A percentile compares a stretch with the other conserved stretches of the same genome.
Conservation (phyloP, 2,888 invertebrate species). For the Ecliptopera silaceata region DNA sequence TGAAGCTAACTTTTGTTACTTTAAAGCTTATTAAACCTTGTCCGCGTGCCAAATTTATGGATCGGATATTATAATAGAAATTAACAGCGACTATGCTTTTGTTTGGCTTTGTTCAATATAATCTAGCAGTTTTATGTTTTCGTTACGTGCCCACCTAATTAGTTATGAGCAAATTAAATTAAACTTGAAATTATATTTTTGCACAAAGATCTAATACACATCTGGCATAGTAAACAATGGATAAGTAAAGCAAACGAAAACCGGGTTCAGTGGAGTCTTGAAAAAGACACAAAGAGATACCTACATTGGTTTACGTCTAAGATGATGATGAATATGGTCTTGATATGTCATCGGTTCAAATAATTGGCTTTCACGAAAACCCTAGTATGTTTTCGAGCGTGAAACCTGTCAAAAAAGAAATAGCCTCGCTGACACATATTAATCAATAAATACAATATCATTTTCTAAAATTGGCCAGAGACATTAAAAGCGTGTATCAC, state of each 20-base stretch:
- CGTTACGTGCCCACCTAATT: background rate
- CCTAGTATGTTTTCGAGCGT: too few relatives aligned
- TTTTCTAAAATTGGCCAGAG: constrained; percentile 14
- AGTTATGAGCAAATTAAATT: background rate
- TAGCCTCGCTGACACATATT: background rate
- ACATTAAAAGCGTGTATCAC: constrained; percentile 25
- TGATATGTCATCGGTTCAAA: too few relatives aligned
- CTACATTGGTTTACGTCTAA: background rate
- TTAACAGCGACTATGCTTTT: constrained; percentile 29
- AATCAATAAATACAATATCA: constrained; percentile 1
- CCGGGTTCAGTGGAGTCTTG: too few relatives aligned
- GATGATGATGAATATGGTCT: too few relatives aligned
- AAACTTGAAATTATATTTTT: too few relatives aligned
- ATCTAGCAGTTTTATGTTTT: constrained; percentile 5
- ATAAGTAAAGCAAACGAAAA: too few relatives aligned
- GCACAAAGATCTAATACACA: too few relatives aligned
- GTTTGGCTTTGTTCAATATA: constrained; percentile 14
- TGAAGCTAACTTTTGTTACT: constrained; percentile 64
- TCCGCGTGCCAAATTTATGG: constrained; percentile 46
- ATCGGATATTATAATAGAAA: constrained; percentile 41
- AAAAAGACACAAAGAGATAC: background rate
- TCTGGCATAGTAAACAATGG: too few relatives aligned
- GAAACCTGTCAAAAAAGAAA: background rate
- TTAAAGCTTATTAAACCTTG: constrained; percentile 56
- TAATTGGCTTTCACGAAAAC: too few relatives aligned